Evolutionary conservation across 2,888 invertebrate genomes (phyloP), one percentile per base, ranked within the genome.

Genomic region (Dysmachus trigonus): DNA sequence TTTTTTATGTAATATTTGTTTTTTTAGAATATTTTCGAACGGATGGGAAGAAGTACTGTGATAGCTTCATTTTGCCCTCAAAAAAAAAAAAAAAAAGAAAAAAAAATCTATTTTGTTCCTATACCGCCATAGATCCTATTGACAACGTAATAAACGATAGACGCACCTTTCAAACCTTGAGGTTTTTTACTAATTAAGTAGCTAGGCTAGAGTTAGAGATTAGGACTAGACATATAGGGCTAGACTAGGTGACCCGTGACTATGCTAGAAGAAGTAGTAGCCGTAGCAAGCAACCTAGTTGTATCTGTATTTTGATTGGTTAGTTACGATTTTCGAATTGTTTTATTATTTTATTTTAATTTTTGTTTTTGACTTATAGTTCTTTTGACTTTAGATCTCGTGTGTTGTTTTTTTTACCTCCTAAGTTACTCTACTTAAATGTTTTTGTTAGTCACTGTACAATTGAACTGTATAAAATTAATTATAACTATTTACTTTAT

Each of bases 21-120:
- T 88, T 27, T 62, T 62, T 87, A 86, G 76, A 77, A 84, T 85
- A 79, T 30, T 72, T 83, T 83, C 72, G 83, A 83, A 72, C 72
- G 83, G 77, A 85, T 27, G 85, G 77, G 85, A 85, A 87, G 90
- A 90, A 90, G 89, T 90, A 90, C 91, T 91, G 91, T 91, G 91
- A 91, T 91, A 91, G 90, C 90, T 90, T 90, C 87, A 88, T 87
- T 87, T 88, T 88, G 86, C 82, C 88, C 87, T 88, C 87, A 85
- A 79, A 47, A 41, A 38, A 38, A 38, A 38, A 38, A 33, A 33
- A 33, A 33, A 33, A 38, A 38, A 33, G 7, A 33, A 33, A 33
- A 10, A 35, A 13, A 38, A 85, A 85, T 85, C 51, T 83, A 81
- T 89, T 88, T 88, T 89, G 89, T 89, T 89, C 89, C 88, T 88